Conservation (phyloP, 2,113 vertebrate species). For the Erinaceus europaeus region DNA sequence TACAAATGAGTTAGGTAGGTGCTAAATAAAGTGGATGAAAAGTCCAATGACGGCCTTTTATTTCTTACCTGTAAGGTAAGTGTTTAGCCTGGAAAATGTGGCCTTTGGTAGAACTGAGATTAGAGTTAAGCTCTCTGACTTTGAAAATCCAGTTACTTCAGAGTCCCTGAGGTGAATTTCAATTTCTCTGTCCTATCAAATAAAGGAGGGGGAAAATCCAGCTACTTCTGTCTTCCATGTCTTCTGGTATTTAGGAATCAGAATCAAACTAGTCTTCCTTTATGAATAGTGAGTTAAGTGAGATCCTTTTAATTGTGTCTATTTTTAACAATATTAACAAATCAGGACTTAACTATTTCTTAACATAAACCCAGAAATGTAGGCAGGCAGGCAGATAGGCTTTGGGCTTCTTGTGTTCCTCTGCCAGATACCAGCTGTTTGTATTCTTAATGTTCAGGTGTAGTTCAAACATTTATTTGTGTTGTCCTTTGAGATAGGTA, state of each 20-base stretch:
- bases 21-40: neutral
- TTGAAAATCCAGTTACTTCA: too few species aligned
- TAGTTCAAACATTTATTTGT: neutral
- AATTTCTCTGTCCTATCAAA: too few species aligned
- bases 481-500: neutral
- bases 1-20: constrained; percentile 7
- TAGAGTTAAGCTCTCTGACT: too few species aligned
- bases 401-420: neutral
- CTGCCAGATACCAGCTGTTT: neutral
- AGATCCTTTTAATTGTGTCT: neutral
- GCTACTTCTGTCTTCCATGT: neutral
- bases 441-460: neutral
- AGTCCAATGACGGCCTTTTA: constrained; percentile 4
- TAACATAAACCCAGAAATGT: constrained; percentile 14
- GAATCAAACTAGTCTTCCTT: constrained; percentile 14
- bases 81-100: neutral
- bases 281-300: constrained; percentile 5
- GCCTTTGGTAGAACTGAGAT: neutral
- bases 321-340: neutral
- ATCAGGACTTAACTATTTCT: constrained; percentile 5
- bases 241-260: neutral
- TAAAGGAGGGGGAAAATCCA: too few species aligned
- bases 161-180: too few species aligned
- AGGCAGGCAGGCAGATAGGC: too few species aligned
- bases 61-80: constrained; percentile 21